A percentile compares a stretch with the other conserved stretches of the same genome.
Conservation (phyloP, 1,140 invertebrate species). For the Brachionus koreanus region DNA sequence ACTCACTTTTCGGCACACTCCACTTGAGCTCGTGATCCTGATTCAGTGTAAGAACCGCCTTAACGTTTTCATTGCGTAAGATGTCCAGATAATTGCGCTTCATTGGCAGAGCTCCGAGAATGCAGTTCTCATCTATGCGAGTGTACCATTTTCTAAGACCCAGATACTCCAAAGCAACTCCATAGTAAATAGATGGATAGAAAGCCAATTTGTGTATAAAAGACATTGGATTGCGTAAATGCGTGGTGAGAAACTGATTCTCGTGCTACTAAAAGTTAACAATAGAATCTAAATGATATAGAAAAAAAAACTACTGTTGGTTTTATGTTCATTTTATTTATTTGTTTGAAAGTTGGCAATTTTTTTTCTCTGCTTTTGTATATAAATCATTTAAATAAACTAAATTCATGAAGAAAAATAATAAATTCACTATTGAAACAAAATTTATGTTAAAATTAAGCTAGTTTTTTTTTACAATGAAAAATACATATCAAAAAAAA, state of each 20-base stretch:
- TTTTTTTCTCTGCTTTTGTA: background rate
- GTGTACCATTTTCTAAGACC: constrained; percentile 42
- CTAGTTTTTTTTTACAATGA: background rate
- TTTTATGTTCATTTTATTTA: background rate
- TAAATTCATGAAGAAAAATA: background rate
- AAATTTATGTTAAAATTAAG: background rate
- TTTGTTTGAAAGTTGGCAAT: constrained; percentile 28
- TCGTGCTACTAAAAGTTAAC: background rate
- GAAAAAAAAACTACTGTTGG: background rate
- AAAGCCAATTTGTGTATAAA: constrained; percentile 28
- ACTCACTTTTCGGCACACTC: background rate
- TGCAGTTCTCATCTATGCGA: constrained; percentile 14
- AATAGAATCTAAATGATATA: background rate
- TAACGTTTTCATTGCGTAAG: background rate
- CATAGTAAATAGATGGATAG: constrained; percentile 19
- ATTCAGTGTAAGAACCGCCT: background rate
- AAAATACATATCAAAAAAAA: background rate
- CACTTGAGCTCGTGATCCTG: constrained; percentile 15
- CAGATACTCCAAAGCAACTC: background rate
- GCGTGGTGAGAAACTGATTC: background rate
- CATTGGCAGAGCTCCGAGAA: constrained; percentile 40
- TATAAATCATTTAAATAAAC: background rate
- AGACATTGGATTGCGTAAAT: background rate
- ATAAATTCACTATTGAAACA: background rate
- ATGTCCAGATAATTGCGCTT: constrained; percentile 13